Evolutionary conservation across 2,888 invertebrate genomes (phyloP).

Genomic region (Empis stercorea): DNA sequence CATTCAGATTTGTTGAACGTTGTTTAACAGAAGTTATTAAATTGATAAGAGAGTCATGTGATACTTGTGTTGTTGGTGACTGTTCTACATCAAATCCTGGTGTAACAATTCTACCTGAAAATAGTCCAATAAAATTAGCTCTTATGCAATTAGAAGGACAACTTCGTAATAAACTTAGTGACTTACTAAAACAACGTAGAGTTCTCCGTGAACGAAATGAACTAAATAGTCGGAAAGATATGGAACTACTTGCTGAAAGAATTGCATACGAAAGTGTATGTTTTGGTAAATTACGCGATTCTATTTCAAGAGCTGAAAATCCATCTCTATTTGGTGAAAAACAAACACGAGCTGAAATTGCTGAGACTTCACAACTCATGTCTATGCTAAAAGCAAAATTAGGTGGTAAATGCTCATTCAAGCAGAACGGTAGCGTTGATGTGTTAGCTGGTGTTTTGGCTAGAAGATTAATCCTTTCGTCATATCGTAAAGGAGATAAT

Average conservation of each 20-base stretch:
- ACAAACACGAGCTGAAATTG: conserved; percentile 53
- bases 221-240: conserved; percentile 51
- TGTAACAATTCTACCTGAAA: conserved; percentile 38
- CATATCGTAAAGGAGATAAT: conserved; percentile 18
- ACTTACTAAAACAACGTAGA: conserved; percentile 54
- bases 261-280: conserved; percentile 68
- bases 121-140: conserved; percentile 44
- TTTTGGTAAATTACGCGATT: conserved; percentile 54
- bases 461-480: conserved; percentile 47
- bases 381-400: conserved; percentile 56
- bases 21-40: conserved; percentile 49
- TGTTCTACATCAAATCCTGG: conserved; percentile 12
- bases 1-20: conserved; percentile 49
- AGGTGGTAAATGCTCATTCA: conserved; percentile 40
- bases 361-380: conserved; percentile 65
- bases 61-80: conserved; percentile 40
- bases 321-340: conserved; percentile 45
- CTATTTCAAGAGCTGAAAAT: conserved; percentile 45
- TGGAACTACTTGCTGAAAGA: conserved; percentile 64
- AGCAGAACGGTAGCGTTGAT: conserved; percentile 43
- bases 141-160: conserved; percentile 54
- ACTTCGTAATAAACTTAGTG: conserved; percentile 52
- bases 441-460: conserved; percentile 65
- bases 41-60: conserved; percentile 45
- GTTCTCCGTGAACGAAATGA: conserved; percentile 52